Base-by-base conservation (phyloP, 2,113 vertebrate genomes). In the Entelurus aequoreus region DNA sequence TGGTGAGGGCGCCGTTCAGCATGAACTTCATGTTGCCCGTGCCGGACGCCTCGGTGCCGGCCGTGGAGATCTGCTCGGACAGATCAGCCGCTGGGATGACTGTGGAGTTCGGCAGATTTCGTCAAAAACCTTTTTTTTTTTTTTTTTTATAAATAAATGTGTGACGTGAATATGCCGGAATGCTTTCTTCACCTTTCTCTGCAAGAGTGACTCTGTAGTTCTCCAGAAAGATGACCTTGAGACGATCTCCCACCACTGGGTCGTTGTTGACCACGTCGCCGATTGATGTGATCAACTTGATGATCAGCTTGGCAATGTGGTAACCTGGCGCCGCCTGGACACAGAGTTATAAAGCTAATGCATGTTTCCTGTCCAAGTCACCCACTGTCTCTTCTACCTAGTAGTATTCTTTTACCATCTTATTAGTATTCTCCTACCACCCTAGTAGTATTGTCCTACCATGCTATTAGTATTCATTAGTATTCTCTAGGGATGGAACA, bases 11-110 rank as follows among this genome's bases (percentile, higher is more conserved):
- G 0, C 94, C 94, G 1, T 95, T 95, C 75, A 96, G 85, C 94
- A 96, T 96, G 83, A 96, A 96, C 78, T 96, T 96, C 94, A 96
- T 96, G 90, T 96, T 96, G 47, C 94, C 94, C 0, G 94, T 96
- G 54, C 94, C 94, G 0, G 94, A 96, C 54, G 94, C 94, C 85
- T 96, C 94, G 0, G 94, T 96, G 48, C 94, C 94, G 0, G 94
- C 94, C 0, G 94, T 95, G 71, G 94, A 96, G 81, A 96, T 96
- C 87, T 96, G 94, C 87, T 96, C 93, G 0, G 94, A 96, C 37
- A 96, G 92, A 81, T 96, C 94, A 0, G 94, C 77, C 0, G 94
- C 93, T 0, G 94, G 94, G 63, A 95, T 79, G 56, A 90, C 94
- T 96, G 85, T 44, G 37, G 47, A 46, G 16, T 21, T 8, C 46